phyloP scores from a whole-genome alignment of 1,140 invertebrate genomes.

The Eueides isabella region DNA sequence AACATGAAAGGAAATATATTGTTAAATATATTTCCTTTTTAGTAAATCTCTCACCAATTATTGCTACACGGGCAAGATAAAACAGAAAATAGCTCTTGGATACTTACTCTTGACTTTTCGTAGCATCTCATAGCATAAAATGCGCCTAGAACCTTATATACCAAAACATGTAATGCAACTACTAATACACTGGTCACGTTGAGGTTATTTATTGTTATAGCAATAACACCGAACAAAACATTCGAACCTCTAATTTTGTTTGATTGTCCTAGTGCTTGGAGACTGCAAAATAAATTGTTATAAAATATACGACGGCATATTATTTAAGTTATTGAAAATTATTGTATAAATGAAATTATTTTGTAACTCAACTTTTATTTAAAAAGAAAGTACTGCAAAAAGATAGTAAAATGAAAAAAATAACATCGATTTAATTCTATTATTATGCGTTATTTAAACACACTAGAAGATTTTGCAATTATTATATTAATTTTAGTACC shows the following conservation, averaged over 20 bases:
- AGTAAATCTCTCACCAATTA: too few relatives aligned
- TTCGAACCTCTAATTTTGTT: conserved; percentile 53
- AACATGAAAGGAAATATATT: conserved; percentile 64
- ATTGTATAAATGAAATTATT: too few relatives aligned
- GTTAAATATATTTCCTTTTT: too few relatives aligned
- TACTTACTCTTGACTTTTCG: conserved; percentile 35
- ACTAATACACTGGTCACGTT: conserved; percentile 78
- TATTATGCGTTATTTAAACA: too few relatives aligned
- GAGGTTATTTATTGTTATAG: conserved; percentile 76
- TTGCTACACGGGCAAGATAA: too few relatives aligned
- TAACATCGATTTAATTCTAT: too few relatives aligned
- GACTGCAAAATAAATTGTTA: conserved; percentile 2
- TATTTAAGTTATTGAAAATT: neutral
- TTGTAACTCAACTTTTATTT: too few relatives aligned
- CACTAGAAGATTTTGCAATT: too few relatives aligned
- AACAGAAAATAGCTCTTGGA: neutral
- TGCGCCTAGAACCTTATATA: conserved; percentile 53
- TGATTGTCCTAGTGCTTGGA: conserved; percentile 40
- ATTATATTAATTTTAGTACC: too few relatives aligned
- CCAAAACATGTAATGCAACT: conserved; percentile 60
- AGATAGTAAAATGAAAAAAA: too few relatives aligned
- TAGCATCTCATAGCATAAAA: conserved; percentile 40
- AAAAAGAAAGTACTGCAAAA: too few relatives aligned
- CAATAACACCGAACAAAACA: conserved; percentile 66
- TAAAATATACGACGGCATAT: neutral